phyloP scores from a whole-genome alignment of 2,113 vertebrate genomes.

The Bucco capensis region DNA sequence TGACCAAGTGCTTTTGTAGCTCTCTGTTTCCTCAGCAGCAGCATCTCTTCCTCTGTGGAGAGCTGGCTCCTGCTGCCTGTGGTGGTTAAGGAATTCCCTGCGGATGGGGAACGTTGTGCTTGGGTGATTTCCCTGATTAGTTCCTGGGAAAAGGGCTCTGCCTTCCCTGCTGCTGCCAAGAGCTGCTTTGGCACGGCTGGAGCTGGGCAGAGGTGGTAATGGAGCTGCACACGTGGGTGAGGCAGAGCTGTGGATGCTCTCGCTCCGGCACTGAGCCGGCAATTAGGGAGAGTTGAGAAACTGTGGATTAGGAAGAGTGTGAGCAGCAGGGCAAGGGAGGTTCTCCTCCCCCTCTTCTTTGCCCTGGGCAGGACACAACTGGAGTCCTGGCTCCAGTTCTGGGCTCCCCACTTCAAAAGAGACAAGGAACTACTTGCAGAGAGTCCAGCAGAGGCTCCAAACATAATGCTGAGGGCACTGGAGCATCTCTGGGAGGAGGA shows the following conservation, averaged over 20 bases:
- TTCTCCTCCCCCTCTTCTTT: no score
- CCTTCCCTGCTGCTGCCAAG: no score
- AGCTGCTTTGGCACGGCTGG: neutral
- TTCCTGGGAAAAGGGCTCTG: neutral
- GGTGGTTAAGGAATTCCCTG: neutral
- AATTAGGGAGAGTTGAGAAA: no score
- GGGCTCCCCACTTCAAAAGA: no score
- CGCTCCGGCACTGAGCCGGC: neutral
- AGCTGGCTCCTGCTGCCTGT: neutral
- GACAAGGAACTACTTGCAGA: no score
- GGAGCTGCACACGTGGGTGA: neutral
- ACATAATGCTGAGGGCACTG: no score
- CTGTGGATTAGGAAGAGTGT: no score
- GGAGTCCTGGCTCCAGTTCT: no score
- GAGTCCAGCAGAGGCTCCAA: no score
- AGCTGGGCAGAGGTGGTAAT: neutral
- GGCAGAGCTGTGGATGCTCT: neutral
- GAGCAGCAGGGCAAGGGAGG: no score
- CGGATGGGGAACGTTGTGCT: neutral
- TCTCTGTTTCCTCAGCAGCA: neutral
- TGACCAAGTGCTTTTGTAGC: neutral
- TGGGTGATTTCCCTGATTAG: neutral
- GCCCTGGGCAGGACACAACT: no score
- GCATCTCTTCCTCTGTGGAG: neutral
- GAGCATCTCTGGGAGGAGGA: no score